phyloP scores from a whole-genome alignment of 30 jellyfish, hydroid and myxozoan species.

The Aurelia sp. region DNA sequence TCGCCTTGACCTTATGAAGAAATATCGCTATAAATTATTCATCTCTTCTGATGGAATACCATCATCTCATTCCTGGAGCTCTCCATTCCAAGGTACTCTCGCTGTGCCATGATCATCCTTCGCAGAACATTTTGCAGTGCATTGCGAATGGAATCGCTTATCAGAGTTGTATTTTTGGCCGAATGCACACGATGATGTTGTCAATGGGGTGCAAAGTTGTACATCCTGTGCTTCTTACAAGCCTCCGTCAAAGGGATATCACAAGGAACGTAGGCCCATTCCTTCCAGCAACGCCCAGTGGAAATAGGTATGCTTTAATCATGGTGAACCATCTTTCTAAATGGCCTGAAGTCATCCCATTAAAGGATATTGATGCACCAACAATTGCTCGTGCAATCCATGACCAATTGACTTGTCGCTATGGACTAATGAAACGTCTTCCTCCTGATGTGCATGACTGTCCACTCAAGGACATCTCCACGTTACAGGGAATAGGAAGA shows the following conservation, averaged over 20 bases:
- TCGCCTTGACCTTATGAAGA: background rate
- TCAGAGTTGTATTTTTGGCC: too few species aligned
- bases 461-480: too few species aligned
- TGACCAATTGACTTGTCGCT: constrained; percentile 22
- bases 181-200: too few species aligned
- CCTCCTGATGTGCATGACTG: too few species aligned
- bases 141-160: too few species aligned
- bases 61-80: constrained; percentile 3
- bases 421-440: constrained; percentile 32
- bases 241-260: too few species aligned
- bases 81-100: constrained; percentile 23
- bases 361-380: background rate
- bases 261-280: too few species aligned
- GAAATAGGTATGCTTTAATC: constrained; percentile 6
- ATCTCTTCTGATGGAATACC: constrained; percentile 5
- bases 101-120: constrained; percentile 39
- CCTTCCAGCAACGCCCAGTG: constrained; percentile 12
- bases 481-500: too few species aligned
- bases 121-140: too few species aligned
- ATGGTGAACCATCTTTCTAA: constrained; percentile 16
- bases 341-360: constrained; percentile 37
- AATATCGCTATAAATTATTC: background rate
- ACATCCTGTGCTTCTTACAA: too few species aligned
- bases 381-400: constrained; percentile 20
- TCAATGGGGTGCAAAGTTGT: too few species aligned